These are phyloP conservation scores for Metopia argyrocephala DNA, from an alignment of 2,888 invertebrate genomes.

Conservation along the genomic window DNA sequence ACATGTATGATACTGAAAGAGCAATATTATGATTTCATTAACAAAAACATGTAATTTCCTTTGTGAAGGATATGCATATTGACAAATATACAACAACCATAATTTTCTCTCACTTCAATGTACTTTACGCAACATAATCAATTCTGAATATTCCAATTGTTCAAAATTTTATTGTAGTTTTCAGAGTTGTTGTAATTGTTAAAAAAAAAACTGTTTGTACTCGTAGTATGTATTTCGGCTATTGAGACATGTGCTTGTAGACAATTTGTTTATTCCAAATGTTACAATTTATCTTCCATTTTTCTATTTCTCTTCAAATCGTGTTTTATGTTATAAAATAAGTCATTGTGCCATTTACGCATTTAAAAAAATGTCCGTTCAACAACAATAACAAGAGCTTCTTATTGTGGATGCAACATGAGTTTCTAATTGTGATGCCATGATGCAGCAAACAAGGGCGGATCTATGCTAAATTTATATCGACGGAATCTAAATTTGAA, in stretches of 20 bases:
- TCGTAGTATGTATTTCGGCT: conserved; percentile 37
- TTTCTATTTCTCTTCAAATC: background rate
- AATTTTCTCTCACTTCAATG: background rate
- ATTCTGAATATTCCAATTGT: background rate
- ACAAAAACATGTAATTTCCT: conserved; percentile 35
- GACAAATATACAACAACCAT: conserved; percentile 44
- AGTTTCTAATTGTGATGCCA: conserved; percentile 10
- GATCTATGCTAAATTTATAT: conserved; percentile 46
- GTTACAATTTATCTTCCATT: background rate
- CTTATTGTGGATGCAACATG: conserved; percentile 1
- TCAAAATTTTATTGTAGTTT: conserved; percentile 36
- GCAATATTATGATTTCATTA: background rate
- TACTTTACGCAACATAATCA: too few relatives aligned
- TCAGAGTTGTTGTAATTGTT: background rate
- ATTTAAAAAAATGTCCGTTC: conserved; percentile 33
- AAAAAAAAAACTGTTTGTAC: background rate
- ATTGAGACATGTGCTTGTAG: conserved; percentile 56
- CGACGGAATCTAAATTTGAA: background rate
- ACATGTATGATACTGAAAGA: too few relatives aligned
- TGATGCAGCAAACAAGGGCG: conserved; percentile 40
- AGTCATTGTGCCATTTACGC: conserved; percentile 21
- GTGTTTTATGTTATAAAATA: conserved; percentile 9
- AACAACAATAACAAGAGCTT: background rate
- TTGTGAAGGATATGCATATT: conserved; percentile 50
- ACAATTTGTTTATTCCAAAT: conserved; percentile 42